phyloP scores from a whole-genome alignment of 2,888 invertebrate genomes.

The Caenorhabditis uteleia region DNA sequence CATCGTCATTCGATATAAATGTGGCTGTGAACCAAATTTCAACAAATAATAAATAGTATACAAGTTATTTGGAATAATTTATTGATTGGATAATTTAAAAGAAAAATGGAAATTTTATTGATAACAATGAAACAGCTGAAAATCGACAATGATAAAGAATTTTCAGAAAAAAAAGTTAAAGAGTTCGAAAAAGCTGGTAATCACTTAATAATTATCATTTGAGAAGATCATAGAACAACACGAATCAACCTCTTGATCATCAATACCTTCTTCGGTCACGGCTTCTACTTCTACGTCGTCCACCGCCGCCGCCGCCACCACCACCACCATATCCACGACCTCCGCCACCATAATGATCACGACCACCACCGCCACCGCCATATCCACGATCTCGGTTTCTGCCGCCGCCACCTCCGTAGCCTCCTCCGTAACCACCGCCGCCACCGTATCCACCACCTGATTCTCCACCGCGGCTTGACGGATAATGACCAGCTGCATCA shows the following conservation, averaged over 20 bases:
- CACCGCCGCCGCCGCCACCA: slow-evolving; percentile 24
- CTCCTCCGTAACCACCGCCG: slow-evolving; percentile 35
- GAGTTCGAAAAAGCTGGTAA: too few relatives aligned
- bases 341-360: too few relatives aligned
- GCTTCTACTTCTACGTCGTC: slow-evolving; percentile 29
- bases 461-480: slow-evolving; percentile 43
- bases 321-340: slow-evolving; percentile 28
- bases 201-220: too few relatives aligned
- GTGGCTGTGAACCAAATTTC: too few relatives aligned
- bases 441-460: slow-evolving; percentile 46
- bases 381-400: slow-evolving; percentile 37
- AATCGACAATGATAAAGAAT: too few relatives aligned
- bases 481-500: slow-evolving; percentile 60
- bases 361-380: slow-evolving; percentile 11
- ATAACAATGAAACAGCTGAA: too few relatives aligned
- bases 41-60: too few relatives aligned
- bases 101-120: too few relatives aligned
- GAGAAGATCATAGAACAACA: slow-evolving; percentile 3
- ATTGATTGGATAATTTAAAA: too few relatives aligned
- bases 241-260: background rate
- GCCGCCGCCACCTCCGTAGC: slow-evolving; percentile 24
- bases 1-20: too few relatives aligned
- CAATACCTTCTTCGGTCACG: slow-evolving; percentile 35
- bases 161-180: too few relatives aligned
- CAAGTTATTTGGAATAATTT: too few relatives aligned